These are phyloP conservation scores for Acanthosepion esculentum DNA, from an alignment of 2,888 invertebrate genomes.

Conservation along the genomic window DNA sequence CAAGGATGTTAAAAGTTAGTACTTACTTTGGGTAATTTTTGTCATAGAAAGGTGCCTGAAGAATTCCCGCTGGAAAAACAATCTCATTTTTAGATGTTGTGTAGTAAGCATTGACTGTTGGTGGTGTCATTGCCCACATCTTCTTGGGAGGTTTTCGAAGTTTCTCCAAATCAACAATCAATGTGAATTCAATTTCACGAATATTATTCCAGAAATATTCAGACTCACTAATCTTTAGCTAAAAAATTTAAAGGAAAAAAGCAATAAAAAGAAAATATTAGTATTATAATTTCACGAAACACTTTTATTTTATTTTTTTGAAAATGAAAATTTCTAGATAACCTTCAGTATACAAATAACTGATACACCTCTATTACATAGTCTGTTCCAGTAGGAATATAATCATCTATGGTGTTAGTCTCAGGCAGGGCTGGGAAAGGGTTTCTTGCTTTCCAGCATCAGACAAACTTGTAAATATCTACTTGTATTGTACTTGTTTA, in stretches of 20 bases:
- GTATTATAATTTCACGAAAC: background rate
- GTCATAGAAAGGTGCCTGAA: constrained; percentile 74
- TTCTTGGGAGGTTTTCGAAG: constrained; percentile 65
- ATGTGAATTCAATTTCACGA: constrained; percentile 59
- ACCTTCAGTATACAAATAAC: too few relatives aligned
- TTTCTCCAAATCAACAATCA: constrained; percentile 62
- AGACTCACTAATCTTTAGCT: constrained; percentile 62
- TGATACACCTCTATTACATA: too few relatives aligned
- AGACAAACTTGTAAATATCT: too few relatives aligned
- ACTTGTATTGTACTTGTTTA: too few relatives aligned
- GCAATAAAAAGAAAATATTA: background rate
- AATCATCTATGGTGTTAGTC: too few relatives aligned
- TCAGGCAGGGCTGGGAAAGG: too few relatives aligned
- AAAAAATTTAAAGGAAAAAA: constrained; percentile 51
- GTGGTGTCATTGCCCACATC: constrained; percentile 73
- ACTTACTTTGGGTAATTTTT: constrained; percentile 71
- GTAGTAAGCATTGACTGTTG: constrained; percentile 74
- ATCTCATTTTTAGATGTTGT: constrained; percentile 71
- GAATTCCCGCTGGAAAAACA: constrained; percentile 75
- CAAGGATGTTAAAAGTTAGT: background rate
- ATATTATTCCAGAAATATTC: constrained; percentile 70
- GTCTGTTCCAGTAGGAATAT: too few relatives aligned
- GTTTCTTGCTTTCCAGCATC: too few relatives aligned
- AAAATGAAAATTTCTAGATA: too few relatives aligned
- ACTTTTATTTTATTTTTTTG: too few relatives aligned